Base-by-base conservation (phyloP, 2,797 vertebrate genomes). In the Cuculus canorus region DNA sequence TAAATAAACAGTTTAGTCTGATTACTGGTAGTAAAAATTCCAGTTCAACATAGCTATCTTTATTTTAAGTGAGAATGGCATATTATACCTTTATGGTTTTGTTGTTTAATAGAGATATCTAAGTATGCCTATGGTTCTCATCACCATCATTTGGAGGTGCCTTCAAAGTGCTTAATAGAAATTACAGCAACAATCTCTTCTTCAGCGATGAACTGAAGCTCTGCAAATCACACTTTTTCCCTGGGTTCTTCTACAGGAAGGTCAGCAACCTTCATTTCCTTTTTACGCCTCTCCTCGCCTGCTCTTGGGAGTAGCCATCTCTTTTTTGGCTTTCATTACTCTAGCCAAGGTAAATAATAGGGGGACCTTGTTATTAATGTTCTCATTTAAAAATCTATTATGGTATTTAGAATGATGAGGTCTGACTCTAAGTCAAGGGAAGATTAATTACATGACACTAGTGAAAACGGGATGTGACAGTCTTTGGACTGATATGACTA, bases 361-460 rank as follows among this genome's bases (percentile, higher is more conserved):
- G 88, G 54, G 79, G 90, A 88, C 86, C 56, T 88, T 95, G 92
- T 95, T 92, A 96, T 88, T 80, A 73, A 86, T 90, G 86, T 86
- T 96, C 93, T 85, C 61, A 89, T 77, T 96, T 97, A 73, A 71
- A 90, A 86, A 93, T 94, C 93, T 93, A 81, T 92, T 90, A 84
- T 76, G 80, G 30, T 95, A 61, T 93, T 70, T 96, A 93, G 91
- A 97, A 88, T 96, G 82, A 82, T 97, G 91, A 88, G 88, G 53
- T 83, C 91, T 94, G 88, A 92, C 93, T 75, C 75, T 32, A 82
- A 97, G 88, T 94, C 93, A 92, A 92, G 79, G 69, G 75, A 95
- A 97, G 96, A 97, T 97, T 95, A 97, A 96, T 96, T 96, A 85
- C 88, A 61, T 89, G 96, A 95, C 96, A 95, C 68, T 37, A 37